Base-by-base conservation (phyloP, 2,888 invertebrate species). In the Xestia sexstrigata region DNA sequence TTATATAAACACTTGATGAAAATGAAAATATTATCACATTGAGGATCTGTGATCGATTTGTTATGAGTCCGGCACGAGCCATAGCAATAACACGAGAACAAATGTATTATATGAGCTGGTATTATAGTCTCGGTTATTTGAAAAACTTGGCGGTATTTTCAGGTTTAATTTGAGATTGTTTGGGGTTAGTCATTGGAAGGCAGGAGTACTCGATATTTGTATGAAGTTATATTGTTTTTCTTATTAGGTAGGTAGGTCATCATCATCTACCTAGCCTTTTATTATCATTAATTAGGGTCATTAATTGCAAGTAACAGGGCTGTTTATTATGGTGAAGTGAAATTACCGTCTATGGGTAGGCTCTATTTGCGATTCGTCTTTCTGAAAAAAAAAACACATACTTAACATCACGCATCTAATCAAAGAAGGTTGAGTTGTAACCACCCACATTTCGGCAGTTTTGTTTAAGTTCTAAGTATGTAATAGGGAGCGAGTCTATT, bases 1-100 rank as follows among this genome's bases (percentile, higher is more conserved):
- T 55, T 78, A 85, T 81, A 85, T 85, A 88, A 88, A 88, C 83
- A 86, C 30, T 35, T 63, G 78, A 69, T 60, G 83, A 86, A 87
- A 85, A 85, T 81, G 85, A 82, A 84, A 89, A 88, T 87, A 88
- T 89, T 88, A 88, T 88, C 83, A 69, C 81, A 77, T 72, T 76
- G 81, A 72, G 82, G 83, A 87, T 87, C 88, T 85, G 79, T 63
- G 81, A 70, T 74, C 85, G 74, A 58, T 76, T 60, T 93, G 92
- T 93, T 93, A 82, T 92, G 89, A 73, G 68, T 89, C 73, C 70
- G 62, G 90, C 93, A 88, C 93, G 93, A 87, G 93, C 90, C 85
- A 76, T 65, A 81, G 60, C 76, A 85, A 89, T 88, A 93, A 93
- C 92, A 93, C 42, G 76, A 62, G 68, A 76, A 85, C 81, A 74